A percentile compares a stretch with the other conserved stretches of the same genome.
phyloP scores from a whole-genome alignment of 2,888 invertebrate genomes.

The Parnassius apollo region DNA sequence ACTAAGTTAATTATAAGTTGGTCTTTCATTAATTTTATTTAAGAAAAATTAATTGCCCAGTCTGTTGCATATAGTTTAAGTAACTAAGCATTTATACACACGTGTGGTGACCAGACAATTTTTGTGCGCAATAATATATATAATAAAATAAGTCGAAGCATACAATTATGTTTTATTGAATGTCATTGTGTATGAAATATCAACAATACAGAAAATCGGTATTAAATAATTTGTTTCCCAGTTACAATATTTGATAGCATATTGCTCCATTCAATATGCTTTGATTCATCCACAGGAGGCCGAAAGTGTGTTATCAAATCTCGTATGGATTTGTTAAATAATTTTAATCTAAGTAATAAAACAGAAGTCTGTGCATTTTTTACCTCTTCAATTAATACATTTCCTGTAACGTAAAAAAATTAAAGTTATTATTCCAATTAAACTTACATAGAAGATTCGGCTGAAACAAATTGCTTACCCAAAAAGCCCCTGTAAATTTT shows the following conservation, averaged over 20 bases:
- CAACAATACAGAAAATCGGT: slow-evolving; percentile 10
- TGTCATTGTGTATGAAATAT: slow-evolving; percentile 15
- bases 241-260: slow-evolving; percentile 64
- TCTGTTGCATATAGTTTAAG: slow-evolving; percentile 52
- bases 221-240: slow-evolving; percentile 66
- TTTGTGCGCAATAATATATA: slow-evolving; percentile 66
- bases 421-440: neutral
- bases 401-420: slow-evolving; percentile 52
- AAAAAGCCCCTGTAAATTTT: no score
- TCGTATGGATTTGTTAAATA: slow-evolving; percentile 58
- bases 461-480: no score
- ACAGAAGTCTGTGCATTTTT: slow-evolving; percentile 43
- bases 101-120: slow-evolving; percentile 63
- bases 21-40: slow-evolving; percentile 34
- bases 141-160: slow-evolving; percentile 65
- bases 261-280: slow-evolving; percentile 63
- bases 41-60: slow-evolving; percentile 44
- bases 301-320: slow-evolving; percentile 58
- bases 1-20: slow-evolving; percentile 30
- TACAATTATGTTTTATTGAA: slow-evolving; percentile 39
- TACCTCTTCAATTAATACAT: slow-evolving; percentile 58
- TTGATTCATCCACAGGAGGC: slow-evolving; percentile 61
- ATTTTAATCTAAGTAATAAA: slow-evolving; percentile 55
- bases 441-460: no score
- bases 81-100: slow-evolving; percentile 66